Conservation (phyloP, 2,797 vertebrate genomes). For the Mastacembelus armatus region DNA sequence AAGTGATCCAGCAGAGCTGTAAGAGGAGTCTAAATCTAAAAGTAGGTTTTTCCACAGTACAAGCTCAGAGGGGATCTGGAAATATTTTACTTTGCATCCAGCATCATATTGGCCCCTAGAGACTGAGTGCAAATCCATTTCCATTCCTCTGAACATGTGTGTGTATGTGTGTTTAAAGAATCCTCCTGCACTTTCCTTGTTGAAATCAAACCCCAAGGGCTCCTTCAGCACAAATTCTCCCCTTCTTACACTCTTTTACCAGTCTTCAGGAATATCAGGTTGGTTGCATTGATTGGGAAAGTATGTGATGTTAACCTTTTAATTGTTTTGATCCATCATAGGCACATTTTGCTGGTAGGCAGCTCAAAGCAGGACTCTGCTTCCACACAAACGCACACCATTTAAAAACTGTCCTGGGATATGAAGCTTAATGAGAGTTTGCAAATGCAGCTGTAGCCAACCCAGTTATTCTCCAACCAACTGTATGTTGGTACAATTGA, state of each 20-base stretch:
- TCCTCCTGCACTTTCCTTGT: constrained; percentile 49
- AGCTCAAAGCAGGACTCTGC: too few relatives aligned
- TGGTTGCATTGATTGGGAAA: too few relatives aligned
- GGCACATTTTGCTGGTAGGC: too few relatives aligned
- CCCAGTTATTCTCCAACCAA: too few relatives aligned
- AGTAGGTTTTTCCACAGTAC: constrained; percentile 18
- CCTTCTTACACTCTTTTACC: constrained; percentile 1
- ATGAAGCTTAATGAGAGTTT: background rate
- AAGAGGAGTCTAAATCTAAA: constrained; percentile 27
- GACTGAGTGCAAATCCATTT: constrained; percentile 44
- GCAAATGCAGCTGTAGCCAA: background rate
- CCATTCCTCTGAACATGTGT: constrained; percentile 6
- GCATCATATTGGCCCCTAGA: constrained; percentile 48
- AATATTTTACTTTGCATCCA: constrained; percentile 52
- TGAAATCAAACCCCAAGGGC: constrained; percentile 42
- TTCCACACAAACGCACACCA: background rate
- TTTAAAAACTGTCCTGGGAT: background rate
- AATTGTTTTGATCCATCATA: too few relatives aligned
- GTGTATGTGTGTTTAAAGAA: constrained; percentile 6
- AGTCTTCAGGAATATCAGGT: constrained; percentile 9
- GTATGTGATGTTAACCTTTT: too few relatives aligned
- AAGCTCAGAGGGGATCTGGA: constrained; percentile 50
- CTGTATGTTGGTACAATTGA: too few relatives aligned
- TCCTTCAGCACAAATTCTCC: constrained; percentile 40
- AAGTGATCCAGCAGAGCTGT: constrained; percentile 26